A percentile compares a stretch with the other conserved stretches of the same genome.
phyloP scores from a whole-genome alignment of 2,113 vertebrate species.

The Pseudopodoces humilis region DNA sequence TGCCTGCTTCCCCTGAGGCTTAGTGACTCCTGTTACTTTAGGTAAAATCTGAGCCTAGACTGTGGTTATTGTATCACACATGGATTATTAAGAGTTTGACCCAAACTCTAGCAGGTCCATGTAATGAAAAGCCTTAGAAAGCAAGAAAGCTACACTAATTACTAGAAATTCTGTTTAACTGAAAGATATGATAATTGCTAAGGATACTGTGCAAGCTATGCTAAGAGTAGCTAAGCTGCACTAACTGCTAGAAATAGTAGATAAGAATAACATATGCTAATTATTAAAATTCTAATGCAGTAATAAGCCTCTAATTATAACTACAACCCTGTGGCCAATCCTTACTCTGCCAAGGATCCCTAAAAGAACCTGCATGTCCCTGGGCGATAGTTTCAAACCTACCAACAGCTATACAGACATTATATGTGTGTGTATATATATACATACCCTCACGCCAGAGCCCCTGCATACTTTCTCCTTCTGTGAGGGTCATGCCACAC shows the following conservation, averaged over 20 bases:
- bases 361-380: background rate
- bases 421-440: fast-evolving
- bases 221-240: background rate
- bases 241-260: background rate
- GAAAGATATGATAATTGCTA: background rate
- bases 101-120: background rate
- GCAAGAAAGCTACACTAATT: background rate
- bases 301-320: background rate
- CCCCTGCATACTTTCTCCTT: background rate
- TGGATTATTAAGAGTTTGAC: background rate
- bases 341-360: background rate
- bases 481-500: background rate
- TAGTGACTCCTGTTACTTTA: background rate
- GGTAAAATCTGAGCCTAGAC: background rate
- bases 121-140: background rate
- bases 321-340: background rate
- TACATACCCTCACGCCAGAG: fast-evolving
- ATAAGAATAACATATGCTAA: background rate
- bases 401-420: background rate
- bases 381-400: background rate
- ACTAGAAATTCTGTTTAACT: background rate
- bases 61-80: background rate
- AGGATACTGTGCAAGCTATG: background rate
- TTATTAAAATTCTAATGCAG: background rate
- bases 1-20: background rate